Base-by-base conservation (phyloP, 2,888 invertebrate species). In the Drosophila meridionalis region DNA sequence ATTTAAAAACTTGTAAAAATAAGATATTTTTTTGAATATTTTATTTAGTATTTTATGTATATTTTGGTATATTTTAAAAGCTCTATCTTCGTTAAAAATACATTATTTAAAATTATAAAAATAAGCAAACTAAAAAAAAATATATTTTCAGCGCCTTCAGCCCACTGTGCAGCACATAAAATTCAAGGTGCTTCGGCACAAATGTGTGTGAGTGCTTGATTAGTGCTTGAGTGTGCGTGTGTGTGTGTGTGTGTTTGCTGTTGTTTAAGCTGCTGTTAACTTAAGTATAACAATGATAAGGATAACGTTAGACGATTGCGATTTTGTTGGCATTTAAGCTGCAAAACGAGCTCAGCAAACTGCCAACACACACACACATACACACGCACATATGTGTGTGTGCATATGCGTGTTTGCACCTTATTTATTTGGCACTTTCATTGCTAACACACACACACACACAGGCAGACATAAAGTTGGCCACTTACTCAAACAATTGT, bases 261-360 rank as follows among this genome's bases (percentile, higher is more conserved):
- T 77, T 89, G 74, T 73, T 84, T 89, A 89, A 89, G 87, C 89
- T 88, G 89, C 73, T 90, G 89, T 90, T 87, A 89, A 90, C 89
- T 86, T 87, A 86, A 90, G 90, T 86, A 90, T 88, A 86, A 87
- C 90, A 90, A 90, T 87, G 89, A 90, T 87, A 86, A 87, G 90
- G 87, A 87, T 87, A 90, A 80, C 84, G 78, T 86, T 69, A 70
- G 83, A 72, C 79, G 76, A 83, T 86, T 83, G 75, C 75, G 76
- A 79, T 81, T 83, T 76, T 68, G 76, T 73, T 78, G 73, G 69
- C 82, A 80, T 80, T 83, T 71, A 80, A 78, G 77, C 72, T 76
- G 48, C 68, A 68, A 65, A 70, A 53, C 61, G 47, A 63, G 36
- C 78, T 60, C 55, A 57, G 57, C 38, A 69, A 53, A 20, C 63